A percentile compares a stretch with the other conserved stretches of the same genome.
Conservation (phyloP, 2,113 vertebrate genomes). For the Campylomormyrus numenius region DNA sequence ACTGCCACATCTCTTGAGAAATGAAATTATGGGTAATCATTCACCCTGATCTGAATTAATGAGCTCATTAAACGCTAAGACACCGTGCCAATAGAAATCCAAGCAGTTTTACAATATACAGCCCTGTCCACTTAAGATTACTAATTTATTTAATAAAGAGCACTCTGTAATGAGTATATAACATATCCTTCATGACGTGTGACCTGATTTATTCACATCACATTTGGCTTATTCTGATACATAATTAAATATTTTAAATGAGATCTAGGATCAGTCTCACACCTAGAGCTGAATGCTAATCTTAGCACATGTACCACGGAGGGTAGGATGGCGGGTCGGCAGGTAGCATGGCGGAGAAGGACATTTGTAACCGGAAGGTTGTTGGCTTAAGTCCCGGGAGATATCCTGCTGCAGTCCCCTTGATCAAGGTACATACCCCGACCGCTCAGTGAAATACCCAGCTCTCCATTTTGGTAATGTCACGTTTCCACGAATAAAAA, state of each 20-base stretch:
- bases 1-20: conserved; percentile 50
- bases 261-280: not conserved
- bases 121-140: conserved; percentile 20
- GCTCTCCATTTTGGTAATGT: not conserved
- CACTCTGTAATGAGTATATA: conserved; percentile 31
- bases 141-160: conserved; percentile 31
- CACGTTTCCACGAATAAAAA: not conserved
- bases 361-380: not conserved
- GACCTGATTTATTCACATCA: conserved; percentile 26
- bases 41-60: conserved; percentile 65
- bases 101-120: conserved; percentile 21
- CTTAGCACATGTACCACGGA: not conserved
- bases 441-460: not conserved
- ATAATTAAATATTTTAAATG: conserved; percentile 8
- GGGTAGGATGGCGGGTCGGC: not conserved
- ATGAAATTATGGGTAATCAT: conserved; percentile 59
- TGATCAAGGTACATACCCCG: not conserved
- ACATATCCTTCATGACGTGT: conserved; percentile 23
- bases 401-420: not conserved
- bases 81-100: conserved; percentile 41
- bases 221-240: conserved; percentile 25
- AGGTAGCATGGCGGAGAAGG: not conserved
- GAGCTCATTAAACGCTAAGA: conserved; percentile 57
- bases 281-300: not conserved
- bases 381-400: not conserved